These are phyloP conservation scores for Amphimedon queenslandica DNA, from an alignment of 37 sponge, comb jelly and placozoan species.

Conservation along the genomic window DNA sequence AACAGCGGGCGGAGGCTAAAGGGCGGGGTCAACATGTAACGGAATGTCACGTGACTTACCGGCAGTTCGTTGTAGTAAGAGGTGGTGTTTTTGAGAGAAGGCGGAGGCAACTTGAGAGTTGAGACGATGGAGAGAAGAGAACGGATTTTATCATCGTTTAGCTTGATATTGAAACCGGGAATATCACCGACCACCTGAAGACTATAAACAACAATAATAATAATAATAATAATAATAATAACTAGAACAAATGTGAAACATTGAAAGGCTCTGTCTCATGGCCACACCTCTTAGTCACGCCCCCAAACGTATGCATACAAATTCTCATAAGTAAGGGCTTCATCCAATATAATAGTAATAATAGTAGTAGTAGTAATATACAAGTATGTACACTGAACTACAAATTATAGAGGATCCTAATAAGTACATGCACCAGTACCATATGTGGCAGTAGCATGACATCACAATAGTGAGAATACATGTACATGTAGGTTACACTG, in stretches of 20 bases:
- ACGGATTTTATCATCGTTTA: slow-evolving; percentile 40
- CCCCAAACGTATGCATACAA: too few species aligned
- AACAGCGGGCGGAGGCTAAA: slow-evolving; percentile 6
- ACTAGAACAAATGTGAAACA: background rate
- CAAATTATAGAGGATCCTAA: too few species aligned
- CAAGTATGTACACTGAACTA: too few species aligned
- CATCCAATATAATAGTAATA: too few species aligned
- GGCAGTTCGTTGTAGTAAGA: slow-evolving; percentile 46
- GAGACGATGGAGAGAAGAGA: slow-evolving; percentile 27
- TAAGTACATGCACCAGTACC: too few species aligned
- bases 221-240: background rate
- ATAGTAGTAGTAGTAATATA: too few species aligned
- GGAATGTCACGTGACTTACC: slow-evolving; percentile 36
- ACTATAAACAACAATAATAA: slow-evolving; percentile 2
- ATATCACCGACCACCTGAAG: slow-evolving; percentile 33
- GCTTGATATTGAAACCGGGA: slow-evolving; percentile 36
- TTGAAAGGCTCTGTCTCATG: too few species aligned
- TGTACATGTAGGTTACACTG: too few species aligned
- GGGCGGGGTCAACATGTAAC: background rate
- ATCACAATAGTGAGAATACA: too few species aligned
- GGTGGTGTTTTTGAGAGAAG: slow-evolving; percentile 38
- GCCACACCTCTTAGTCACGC: too few species aligned
- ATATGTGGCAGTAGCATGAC: too few species aligned
- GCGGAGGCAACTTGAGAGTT: slow-evolving; percentile 52
- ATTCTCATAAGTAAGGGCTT: too few species aligned